Evolutionary conservation across 2,797 vertebrate species (phyloP), one percentile per base, ranked within the genome.

Genomic region (Pipistrellus pygmaeus): DNA sequence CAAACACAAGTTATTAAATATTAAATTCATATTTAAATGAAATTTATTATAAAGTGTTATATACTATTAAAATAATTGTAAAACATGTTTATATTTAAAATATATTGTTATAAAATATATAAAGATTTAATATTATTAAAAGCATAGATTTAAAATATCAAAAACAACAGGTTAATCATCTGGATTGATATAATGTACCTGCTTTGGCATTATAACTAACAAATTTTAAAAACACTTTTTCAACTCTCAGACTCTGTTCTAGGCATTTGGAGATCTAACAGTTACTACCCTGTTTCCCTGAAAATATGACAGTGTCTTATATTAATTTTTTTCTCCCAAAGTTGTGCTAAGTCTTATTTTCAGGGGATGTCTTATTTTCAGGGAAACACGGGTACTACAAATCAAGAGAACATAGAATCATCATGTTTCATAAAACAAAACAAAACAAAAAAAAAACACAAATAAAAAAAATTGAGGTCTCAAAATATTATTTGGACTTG

Each of bases 221-320:
- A 75, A 23, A 83, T 77, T 51, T 73, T 32, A 73, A 95, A 95
- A 78, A 84, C 1, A 75, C 25, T 23, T 77, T 86, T 82, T 73
- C 51, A 9, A 77, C 30, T 51, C 13, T 72, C n/a, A 76, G 18
- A 66, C 27, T n/a, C 35, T 35, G 2, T 76, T 69, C 38, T 35
- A 88, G 38, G 27, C 1, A 38, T 17, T 92, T 90, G 20, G 38
- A 46, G 53, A 62, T 57, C 57, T 5, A 94, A 46, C 21, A 55
- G 5, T 55, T 44, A 38, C n/a, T 46, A 23, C 38, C 38, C 38
- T 41, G 38, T 41, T 41, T 41, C 38, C 38, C 38, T 41, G 38
- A 41, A 41, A 41, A 41, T 41, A 41, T 41, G 38, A 41, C 38
- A 38, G 38, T 41, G 38, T 41, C 38, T 41, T 41, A 41, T 41